phyloP scores from a whole-genome alignment of 2,888 invertebrate species.

The Drosophila recens region DNA sequence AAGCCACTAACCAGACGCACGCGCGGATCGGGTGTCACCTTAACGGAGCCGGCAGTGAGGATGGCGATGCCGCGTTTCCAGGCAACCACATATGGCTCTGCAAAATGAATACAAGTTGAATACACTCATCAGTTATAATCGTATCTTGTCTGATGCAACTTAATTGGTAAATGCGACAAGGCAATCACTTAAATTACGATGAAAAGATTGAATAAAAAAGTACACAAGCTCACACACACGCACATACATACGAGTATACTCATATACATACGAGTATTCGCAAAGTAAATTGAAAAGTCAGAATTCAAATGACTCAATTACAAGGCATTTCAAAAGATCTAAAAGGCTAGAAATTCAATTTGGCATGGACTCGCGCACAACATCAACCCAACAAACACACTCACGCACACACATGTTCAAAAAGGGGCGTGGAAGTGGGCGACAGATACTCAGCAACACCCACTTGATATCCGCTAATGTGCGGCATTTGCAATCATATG shows the following conservation, averaged over 20 bases:
- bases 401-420: slow-evolving; percentile 8
- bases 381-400: slow-evolving; percentile 32
- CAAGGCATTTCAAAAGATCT: slow-evolving; percentile 77
- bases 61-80: slow-evolving; percentile 90
- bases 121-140: slow-evolving; percentile 36
- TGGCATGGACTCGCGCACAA: slow-evolving; percentile 70
- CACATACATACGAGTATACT: background rate
- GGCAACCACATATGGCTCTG: slow-evolving; percentile 88
- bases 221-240: slow-evolving; percentile 12
- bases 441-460: slow-evolving; percentile 75
- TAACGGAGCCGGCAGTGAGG: slow-evolving; percentile 88
- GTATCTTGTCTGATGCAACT: slow-evolving; percentile 33
- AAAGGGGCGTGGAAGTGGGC: slow-evolving; percentile 18
- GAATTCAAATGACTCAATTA: slow-evolving; percentile 80
- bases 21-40: slow-evolving; percentile 88
- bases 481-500: slow-evolving; percentile 81
- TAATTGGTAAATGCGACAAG: slow-evolving; percentile 55
- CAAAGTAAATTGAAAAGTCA: slow-evolving; percentile 75
- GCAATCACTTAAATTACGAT: slow-evolving; percentile 68
- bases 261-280: slow-evolving; percentile 31
- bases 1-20: slow-evolving; percentile 88
- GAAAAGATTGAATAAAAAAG: slow-evolving; percentile 62
- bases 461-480: slow-evolving; percentile 82
- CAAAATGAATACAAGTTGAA: slow-evolving; percentile 27
- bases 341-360: slow-evolving; percentile 81